A percentile compares a stretch with the other conserved stretches of the same genome.
These are phyloP conservation scores for Eubasilissa splendida DNA, from an alignment of 2,888 invertebrate species.

Conservation along the genomic window DNA sequence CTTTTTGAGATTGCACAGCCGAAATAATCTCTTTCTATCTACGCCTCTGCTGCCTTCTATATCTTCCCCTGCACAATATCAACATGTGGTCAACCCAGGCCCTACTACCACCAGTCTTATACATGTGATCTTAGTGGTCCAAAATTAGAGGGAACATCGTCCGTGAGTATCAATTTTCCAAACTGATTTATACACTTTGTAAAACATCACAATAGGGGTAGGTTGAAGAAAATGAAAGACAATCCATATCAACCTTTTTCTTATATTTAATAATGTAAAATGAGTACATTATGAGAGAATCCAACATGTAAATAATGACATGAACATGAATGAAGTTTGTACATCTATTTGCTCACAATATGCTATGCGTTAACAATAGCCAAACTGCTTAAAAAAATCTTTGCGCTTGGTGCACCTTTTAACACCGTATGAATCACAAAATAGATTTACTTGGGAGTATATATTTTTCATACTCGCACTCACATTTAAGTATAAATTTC, in stretches of 20 bases:
- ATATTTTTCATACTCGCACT: conserved; percentile 23
- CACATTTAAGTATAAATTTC: conserved; percentile 31
- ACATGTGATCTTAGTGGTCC: too few relatives aligned
- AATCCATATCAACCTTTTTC: conserved; percentile 59
- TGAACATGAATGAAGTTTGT: conserved; percentile 46
- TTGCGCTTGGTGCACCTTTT: conserved; percentile 47
- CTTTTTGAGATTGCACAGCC: too few relatives aligned
- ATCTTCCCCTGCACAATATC: too few relatives aligned
- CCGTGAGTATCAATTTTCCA: too few relatives aligned
- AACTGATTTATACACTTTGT: not conserved
- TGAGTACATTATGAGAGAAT: conserved; percentile 67
- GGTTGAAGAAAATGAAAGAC: conserved; percentile 10
- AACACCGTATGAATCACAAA: conserved; percentile 46
- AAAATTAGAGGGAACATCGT: too few relatives aligned
- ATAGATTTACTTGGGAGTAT: conserved; percentile 43
- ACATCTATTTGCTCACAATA: conserved; percentile 50
- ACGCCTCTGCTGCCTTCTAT: too few relatives aligned
- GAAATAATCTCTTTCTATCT: too few relatives aligned
- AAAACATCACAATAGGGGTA: not conserved
- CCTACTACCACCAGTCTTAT: too few relatives aligned
- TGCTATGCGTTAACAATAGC: conserved; percentile 29
- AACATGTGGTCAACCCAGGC: too few relatives aligned
- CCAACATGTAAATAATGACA: conserved; percentile 54
- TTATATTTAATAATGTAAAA: conserved; percentile 74
- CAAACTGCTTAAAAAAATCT: conserved; percentile 41